Conservation (phyloP, 2,797 vertebrate species). For the Sebastolobus altivelis region DNA sequence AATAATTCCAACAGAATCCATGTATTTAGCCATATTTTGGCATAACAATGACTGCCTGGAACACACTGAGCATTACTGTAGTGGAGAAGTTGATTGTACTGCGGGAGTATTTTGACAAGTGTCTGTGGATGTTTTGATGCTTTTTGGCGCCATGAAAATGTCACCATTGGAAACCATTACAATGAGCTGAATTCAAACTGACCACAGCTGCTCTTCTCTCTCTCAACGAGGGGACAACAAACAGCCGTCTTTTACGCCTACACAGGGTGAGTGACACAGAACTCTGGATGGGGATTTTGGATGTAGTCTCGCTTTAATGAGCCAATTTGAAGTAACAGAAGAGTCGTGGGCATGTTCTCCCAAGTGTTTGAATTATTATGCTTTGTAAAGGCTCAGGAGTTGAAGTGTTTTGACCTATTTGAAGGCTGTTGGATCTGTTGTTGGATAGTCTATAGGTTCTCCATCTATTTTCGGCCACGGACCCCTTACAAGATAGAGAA, state of each 20-base stretch:
- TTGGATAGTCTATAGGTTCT: no score
- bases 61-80: background rate
- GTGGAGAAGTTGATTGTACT: conserved; percentile 12
- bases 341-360: conserved; percentile 1
- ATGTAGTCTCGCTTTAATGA: conserved; percentile 39
- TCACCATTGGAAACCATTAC: conserved; percentile 41
- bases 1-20: conserved; percentile 18
- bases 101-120: conserved; percentile 31
- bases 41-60: background rate
- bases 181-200: conserved; percentile 55
- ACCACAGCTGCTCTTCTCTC: conserved; percentile 27
- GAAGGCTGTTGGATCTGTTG: conserved; percentile 2
- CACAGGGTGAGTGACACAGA: conserved; percentile 23
- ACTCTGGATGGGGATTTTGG: conserved; percentile 16
- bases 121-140: conserved; percentile 38
- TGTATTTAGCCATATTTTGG: background rate
- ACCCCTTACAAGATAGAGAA: no score
- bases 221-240: conserved; percentile 37
- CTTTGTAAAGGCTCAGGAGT: background rate
- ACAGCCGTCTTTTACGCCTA: conserved; percentile 16
- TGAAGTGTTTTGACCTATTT: conserved; percentile 34
- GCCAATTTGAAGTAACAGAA: conserved; percentile 25
- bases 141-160: conserved; percentile 44
- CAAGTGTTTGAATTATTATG: conserved; percentile 2
- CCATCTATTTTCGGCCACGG: no score